Percentiles rank a stretch among this genome's conserved stretches.
phyloP scores from a whole-genome alignment of 2,797 vertebrate species.

The Melanotaenia boesemani region DNA sequence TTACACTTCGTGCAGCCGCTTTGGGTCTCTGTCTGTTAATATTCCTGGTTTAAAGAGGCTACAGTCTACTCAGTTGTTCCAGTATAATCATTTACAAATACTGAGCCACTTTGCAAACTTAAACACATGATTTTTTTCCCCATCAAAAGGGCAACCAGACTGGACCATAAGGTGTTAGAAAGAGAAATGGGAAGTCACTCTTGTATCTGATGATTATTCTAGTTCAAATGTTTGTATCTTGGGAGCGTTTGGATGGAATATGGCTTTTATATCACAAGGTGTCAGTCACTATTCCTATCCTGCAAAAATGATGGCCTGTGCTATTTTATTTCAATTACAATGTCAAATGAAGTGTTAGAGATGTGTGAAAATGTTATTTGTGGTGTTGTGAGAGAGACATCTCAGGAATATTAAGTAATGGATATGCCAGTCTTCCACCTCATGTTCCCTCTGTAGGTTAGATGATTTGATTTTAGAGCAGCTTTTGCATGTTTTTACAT shows the following conservation, averaged over 20 bases:
- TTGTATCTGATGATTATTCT: conserved; percentile 15
- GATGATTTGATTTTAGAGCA: conserved; percentile 19
- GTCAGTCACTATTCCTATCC: not conserved
- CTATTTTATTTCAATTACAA: not conserved
- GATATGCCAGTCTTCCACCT: conserved; percentile 7
- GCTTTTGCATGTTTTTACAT: not conserved
- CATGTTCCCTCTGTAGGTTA: conserved; percentile 26
- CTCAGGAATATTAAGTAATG: not conserved
- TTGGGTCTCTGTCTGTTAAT: not conserved
- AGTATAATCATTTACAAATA: not conserved
- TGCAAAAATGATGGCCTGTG: not conserved
- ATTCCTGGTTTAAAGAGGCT: conserved; percentile 7
- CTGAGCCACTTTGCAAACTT: conserved; percentile 2
- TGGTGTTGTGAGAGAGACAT: not conserved
- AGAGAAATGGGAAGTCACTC: conserved; percentile 13
- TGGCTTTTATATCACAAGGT: not conserved
- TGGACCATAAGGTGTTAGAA: conserved; percentile 19
- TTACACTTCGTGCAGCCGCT: not conserved
- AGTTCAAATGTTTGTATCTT: conserved; percentile 10
- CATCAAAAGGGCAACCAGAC: not conserved
- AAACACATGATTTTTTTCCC: conserved; percentile 11
- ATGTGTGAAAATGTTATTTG: not conserved
- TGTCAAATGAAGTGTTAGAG: conserved; percentile 1
- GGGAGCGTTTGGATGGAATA: conserved; percentile 1
- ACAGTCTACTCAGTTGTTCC: conserved; percentile 9